Evolutionary conservation across 2,113 vertebrate genomes (phyloP).

Genomic region (Cavia aperea): DNA sequence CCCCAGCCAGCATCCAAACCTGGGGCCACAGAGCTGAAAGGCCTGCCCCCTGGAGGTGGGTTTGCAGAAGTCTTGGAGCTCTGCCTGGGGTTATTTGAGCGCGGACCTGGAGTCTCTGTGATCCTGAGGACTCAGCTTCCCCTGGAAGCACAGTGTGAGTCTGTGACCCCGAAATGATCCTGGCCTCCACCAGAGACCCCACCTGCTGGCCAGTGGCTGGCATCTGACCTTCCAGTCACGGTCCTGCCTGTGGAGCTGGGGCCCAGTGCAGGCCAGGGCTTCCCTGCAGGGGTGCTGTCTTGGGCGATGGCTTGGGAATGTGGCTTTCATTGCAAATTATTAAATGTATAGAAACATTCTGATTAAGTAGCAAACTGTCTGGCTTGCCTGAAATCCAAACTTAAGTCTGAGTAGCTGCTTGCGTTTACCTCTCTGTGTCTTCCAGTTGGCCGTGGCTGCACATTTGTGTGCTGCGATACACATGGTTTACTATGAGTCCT

Average conservation of each 20-base stretch:
- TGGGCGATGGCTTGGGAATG: not conserved
- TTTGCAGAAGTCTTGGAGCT: not conserved
- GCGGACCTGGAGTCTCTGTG: not conserved
- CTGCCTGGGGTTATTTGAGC: not conserved
- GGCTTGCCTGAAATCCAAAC: not conserved
- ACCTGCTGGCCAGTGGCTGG: not conserved
- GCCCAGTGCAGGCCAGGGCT: not conserved
- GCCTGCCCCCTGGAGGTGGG: not conserved
- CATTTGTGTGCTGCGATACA: not conserved
- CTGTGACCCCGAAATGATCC: not conserved
- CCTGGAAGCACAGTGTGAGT: not conserved
- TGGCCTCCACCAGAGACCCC: not conserved
- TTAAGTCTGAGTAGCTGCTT: not conserved
- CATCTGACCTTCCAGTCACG: not conserved
- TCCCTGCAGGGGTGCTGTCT: not conserved
- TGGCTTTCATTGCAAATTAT: not conserved
- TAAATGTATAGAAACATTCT: not conserved
- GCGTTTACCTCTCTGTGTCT: not conserved
- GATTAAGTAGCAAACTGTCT: not conserved
- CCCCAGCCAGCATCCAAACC: not conserved
- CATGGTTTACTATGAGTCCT: not conserved
- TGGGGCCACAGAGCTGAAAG: not conserved
- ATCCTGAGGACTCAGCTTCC: not conserved
- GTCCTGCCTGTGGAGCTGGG: not conserved
- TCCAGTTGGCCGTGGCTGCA: not conserved